These are phyloP conservation scores for Thaumetopoea pityocampa DNA, from an alignment of 1,140 invertebrate genomes.

Conservation along the genomic window DNA sequence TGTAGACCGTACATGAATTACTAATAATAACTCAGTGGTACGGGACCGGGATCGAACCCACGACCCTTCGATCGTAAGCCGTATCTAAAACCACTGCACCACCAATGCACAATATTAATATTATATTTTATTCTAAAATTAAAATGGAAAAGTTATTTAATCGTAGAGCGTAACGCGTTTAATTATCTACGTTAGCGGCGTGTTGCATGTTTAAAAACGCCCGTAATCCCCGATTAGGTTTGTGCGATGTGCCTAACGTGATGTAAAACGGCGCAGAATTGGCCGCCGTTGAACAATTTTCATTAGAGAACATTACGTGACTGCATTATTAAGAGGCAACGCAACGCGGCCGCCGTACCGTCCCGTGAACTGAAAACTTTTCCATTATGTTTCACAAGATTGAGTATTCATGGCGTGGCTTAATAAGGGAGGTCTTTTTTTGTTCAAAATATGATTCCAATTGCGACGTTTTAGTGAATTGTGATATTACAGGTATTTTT, in stretches of 20 bases:
- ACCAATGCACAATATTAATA: no score
- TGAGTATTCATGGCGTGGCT: constrained; percentile 22
- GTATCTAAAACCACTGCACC: no score
- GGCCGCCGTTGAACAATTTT: constrained; percentile 53
- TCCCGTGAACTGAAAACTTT: constrained; percentile 40
- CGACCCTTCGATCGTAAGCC: no score
- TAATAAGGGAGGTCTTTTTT: constrained; percentile 12
- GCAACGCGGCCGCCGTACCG: constrained; percentile 24
- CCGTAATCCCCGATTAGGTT: constrained; percentile 18
- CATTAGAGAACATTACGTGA: constrained; percentile 52
- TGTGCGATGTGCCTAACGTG: constrained; percentile 25
- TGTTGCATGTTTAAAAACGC: constrained; percentile 8
- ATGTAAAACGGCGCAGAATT: constrained; percentile 27
- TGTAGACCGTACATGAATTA: no score
- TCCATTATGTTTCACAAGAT: constrained; percentile 36
- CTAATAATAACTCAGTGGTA: no score
- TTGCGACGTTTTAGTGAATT: no score
- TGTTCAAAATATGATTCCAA: no score
- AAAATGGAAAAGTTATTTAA: no score
- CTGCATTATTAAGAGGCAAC: constrained; percentile 44
- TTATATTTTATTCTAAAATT: no score
- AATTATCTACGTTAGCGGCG: constrained; percentile 5
- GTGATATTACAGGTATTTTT: no score
- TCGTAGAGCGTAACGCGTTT: no score
- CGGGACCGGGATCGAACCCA: no score